Evolutionary conservation across 2,797 vertebrate species (phyloP).

Genomic region (Siniperca undulata): DNA sequence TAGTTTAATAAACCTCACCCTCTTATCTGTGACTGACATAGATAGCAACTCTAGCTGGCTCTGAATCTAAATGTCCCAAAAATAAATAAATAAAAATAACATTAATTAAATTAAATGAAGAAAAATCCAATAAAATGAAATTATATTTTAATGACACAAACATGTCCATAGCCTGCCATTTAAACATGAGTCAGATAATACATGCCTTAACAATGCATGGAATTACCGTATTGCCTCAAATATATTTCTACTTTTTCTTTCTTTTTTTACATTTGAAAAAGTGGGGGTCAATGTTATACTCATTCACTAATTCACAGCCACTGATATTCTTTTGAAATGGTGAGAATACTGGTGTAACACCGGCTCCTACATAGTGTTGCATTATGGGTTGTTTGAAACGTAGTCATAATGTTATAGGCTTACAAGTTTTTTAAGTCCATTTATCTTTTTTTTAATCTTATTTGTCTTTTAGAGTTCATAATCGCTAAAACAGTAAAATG

Average conservation of each 20-base stretch:
- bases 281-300: too few species aligned
- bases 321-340: not conserved
- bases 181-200: not conserved
- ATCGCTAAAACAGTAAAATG: rapidly evolving
- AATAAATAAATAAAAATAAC: not conserved
- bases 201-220: not conserved
- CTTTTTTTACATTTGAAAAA: too few species aligned
- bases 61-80: not conserved
- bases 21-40: not conserved
- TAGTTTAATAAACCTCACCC: not conserved
- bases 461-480: too few species aligned
- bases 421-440: not conserved
- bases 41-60: not conserved
- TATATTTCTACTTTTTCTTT: too few species aligned
- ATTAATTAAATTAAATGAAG: not conserved
- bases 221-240: not conserved
- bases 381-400: not conserved
- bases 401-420: not conserved
- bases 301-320: too few species aligned
- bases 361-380: not conserved
- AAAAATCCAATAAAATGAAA: not conserved
- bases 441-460: too few species aligned
- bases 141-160: not conserved
- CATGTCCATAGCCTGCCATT: too few species aligned
- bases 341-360: not conserved